Base-by-base conservation (phyloP, 1,140 invertebrate genomes). In the Prorops nasuta region DNA sequence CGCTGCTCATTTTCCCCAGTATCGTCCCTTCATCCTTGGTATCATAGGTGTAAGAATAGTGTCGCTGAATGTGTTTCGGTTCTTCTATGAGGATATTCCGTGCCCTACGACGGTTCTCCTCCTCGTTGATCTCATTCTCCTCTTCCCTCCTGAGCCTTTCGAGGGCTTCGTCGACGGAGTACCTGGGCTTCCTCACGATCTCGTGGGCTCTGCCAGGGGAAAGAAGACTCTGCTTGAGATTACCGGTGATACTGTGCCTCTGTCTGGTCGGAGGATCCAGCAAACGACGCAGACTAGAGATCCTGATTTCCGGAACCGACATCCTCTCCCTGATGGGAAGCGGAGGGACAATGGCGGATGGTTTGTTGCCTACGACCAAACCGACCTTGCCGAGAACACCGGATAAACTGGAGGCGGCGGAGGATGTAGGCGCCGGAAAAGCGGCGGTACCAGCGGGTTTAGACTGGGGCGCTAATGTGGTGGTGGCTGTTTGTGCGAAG, bases 41-140 rank as follows among this genome's bases (percentile, higher is more conserved):
- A 38, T 76, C 71, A 32, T 74, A 76, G 2, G 73, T 74, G 28
- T 74, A 76, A 3, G 73, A 69, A 35, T 73, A 76, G 36, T 76
- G 71, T 16, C 57, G 58, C 24, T 76, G 72, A 14, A 76, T 68
- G 34, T 74, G 71, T 40, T 71, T 73, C 12, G 71, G 66, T 44
- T 69, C 62, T 39, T 64, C 56, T 3, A 58, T 51, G 2, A 59
- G 55, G 1, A 36, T 51, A 1, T 18, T 20, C 15, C 55, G 44
- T 21, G 6, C 55, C 10, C 16, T 41, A 36, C 52, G 51, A 49
- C 54, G 49, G 51, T 32, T 46, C 0, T 36, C 20, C 15, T 44
- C 47, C 22, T 40, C 51, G 1, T 18, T 9, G 7, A 52, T 48
- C 3, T 45, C 45, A 2, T 56, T 60, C 14, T 40, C 63, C 22